Conservation (phyloP, 2,888 invertebrate genomes). For the Caenorhabditis angaria region DNA sequence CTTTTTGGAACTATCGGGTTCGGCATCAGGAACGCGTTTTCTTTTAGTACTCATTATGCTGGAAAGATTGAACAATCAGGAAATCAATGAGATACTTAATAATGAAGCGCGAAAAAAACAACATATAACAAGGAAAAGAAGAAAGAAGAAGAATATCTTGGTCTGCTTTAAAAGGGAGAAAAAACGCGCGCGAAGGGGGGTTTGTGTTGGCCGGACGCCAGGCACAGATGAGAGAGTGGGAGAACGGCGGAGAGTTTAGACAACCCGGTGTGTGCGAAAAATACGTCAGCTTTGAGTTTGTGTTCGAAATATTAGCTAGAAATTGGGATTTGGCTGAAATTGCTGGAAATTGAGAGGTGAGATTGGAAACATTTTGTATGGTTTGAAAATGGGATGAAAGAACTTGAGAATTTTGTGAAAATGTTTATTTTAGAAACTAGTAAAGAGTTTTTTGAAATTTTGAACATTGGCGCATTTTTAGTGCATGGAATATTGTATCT, state of each 20-base stretch:
- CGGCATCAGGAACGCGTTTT: conserved; percentile 42
- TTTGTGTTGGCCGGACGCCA: conserved; percentile 45
- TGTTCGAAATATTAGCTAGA: conserved; percentile 1
- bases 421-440: too few species aligned
- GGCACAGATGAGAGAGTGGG: conserved; percentile 22
- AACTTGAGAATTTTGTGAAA: too few species aligned
- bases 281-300: conserved; percentile 18
- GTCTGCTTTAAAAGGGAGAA: conserved; percentile 13
- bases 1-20: conserved; percentile 37
- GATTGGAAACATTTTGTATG: not conserved
- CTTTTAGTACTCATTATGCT: conserved; percentile 53
- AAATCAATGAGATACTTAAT: too few species aligned
- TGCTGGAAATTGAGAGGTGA: not conserved
- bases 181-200: conserved; percentile 43
- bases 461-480: not conserved
- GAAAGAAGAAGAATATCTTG: not conserved
- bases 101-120: not conserved
- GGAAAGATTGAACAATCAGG: too few species aligned
- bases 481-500: too few species aligned
- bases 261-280: conserved; percentile 21
- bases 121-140: not conserved
- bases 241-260: conserved; percentile 16
- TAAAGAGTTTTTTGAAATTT: too few species aligned
- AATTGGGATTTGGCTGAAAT: not conserved
- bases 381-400: too few species aligned